These are phyloP conservation scores for Apamea monoglypha DNA, from an alignment of 2,888 invertebrate genomes.

Conservation along the genomic window DNA sequence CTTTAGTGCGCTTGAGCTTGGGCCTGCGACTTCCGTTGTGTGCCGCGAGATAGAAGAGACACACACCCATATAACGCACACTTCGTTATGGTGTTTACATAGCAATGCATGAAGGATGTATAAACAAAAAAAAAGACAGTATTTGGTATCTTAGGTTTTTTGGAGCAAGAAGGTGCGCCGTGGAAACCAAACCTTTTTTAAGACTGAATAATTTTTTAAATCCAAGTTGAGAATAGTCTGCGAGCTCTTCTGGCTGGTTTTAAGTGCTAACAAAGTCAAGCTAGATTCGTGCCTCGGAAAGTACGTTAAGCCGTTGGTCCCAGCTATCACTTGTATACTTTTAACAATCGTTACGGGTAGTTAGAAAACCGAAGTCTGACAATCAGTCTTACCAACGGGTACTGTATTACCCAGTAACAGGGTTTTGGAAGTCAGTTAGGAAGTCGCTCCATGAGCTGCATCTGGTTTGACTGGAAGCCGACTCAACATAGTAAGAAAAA, in stretches of 20 bases:
- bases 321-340: not conserved
- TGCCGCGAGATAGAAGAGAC: constrained; percentile 62
- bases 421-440: not conserved
- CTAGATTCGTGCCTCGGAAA: not conserved
- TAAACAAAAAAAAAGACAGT: constrained; percentile 27
- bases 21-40: constrained; percentile 77
- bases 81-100: constrained; percentile 35
- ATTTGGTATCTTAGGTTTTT: constrained; percentile 21
- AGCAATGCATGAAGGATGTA: constrained; percentile 37
- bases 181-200: not conserved
- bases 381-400: not conserved
- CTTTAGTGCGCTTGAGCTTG: constrained; percentile 71
- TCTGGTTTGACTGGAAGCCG: not conserved
- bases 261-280: not conserved
- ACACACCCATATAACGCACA: constrained; percentile 41
- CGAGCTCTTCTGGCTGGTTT: not conserved
- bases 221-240: constrained; percentile 3
- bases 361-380: not conserved
- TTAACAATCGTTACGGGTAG: not conserved
- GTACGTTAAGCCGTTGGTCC: not conserved
- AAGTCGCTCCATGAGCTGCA: not conserved
- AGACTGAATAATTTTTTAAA: constrained; percentile 7
- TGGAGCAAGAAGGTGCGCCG: constrained; percentile 17
- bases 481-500: not conserved
- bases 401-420: not conserved